Evolutionary conservation across 2,113 vertebrate genomes (phyloP), one percentile per base, ranked within the genome.

Genomic region (Colius striatus): DNA sequence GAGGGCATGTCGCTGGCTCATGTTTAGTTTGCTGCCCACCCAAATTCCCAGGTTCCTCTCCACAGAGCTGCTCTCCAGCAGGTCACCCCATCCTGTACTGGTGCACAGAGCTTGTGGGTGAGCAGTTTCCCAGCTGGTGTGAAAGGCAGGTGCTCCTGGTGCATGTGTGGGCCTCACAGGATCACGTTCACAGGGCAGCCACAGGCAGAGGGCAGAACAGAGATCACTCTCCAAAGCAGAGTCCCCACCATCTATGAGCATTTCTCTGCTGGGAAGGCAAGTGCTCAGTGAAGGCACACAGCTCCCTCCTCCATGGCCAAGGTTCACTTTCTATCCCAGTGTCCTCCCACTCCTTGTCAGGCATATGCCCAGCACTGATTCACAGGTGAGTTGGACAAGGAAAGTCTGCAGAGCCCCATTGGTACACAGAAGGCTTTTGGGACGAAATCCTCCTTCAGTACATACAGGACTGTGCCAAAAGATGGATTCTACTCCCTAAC

Each of bases 401-500:
- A 62, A 55, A 41, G 30, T 43, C 54, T 78, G 34, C 60, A 61
- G 66, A 66, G 38, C 78, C 72, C 27, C 60, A 23, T n/a, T 2
- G 10, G 23, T 22, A 53, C 0, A 34, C 1, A 1, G 13, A 25
- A 91, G 32, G 22, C 41, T 75, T 5, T 67, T 47, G 47, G 71
- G n/a, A 48, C 62, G 41, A 85, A 63, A 61, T 1, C 30, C 8
- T 21, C 43, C 68, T 63, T 30, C 36, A 34, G 30, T 23, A 45
- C 77, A 58, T 47, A 38, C 21, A 30, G 25, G 25, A 60, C 22
- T 23, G 63, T 32, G 23, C 38, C 61, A 78, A 45, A 45, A 78
- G 55, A 70, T 9, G 0, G 0, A 29, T 21, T 16, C 7, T 36
- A 34, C 36, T 53, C 62, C 19, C 1, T 27, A 54, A 25, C 2